phyloP scores from a whole-genome alignment of 2,888 invertebrate genomes.

The Hirtodrosophila trivittata region DNA sequence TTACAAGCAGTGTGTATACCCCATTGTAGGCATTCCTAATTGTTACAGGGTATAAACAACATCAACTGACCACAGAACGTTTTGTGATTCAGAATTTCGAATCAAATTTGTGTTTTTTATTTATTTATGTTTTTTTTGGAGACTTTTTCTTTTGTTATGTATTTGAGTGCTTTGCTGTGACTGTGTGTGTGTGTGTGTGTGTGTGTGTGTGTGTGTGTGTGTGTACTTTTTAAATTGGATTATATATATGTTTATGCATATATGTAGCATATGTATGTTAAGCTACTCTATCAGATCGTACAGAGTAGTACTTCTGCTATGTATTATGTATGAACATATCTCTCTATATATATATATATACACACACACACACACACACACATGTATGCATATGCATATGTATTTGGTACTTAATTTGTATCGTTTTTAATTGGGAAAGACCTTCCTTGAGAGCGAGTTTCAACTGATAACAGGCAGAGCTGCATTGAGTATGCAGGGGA shows the following conservation, averaged over 20 bases:
- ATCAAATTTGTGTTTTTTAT: constrained; percentile 26
- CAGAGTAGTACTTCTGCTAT: too few relatives aligned
- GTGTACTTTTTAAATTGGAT: constrained; percentile 12
- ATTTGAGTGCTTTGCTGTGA: constrained; percentile 2
- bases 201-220: too few relatives aligned
- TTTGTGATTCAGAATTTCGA: constrained; percentile 58
- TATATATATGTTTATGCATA: neutral
- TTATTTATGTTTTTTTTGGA: constrained; percentile 5
- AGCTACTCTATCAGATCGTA: too few relatives aligned
- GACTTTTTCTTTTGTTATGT: constrained; percentile 11
- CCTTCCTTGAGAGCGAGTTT: constrained; percentile 13
- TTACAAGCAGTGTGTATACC: neutral
- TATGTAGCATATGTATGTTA: too few relatives aligned
- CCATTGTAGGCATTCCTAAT: too few relatives aligned
- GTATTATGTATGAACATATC: neutral
- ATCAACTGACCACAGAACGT: constrained; percentile 42
- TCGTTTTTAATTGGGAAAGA: constrained; percentile 1
- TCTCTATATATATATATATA: neutral
- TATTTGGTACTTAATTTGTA: constrained; percentile 12
- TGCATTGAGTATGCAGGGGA: neutral
- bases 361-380: neutral
- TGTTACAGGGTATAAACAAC: constrained; percentile 2
- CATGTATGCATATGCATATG: constrained; percentile 1
- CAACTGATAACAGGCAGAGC: constrained; percentile 5
- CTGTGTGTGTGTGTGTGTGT: too few relatives aligned